A percentile compares a stretch with the other conserved stretches of the same genome.
Evolutionary conservation across 2,113 vertebrate species (phyloP).

Genomic region (Machaerirhynchus nigripectus): DNA sequence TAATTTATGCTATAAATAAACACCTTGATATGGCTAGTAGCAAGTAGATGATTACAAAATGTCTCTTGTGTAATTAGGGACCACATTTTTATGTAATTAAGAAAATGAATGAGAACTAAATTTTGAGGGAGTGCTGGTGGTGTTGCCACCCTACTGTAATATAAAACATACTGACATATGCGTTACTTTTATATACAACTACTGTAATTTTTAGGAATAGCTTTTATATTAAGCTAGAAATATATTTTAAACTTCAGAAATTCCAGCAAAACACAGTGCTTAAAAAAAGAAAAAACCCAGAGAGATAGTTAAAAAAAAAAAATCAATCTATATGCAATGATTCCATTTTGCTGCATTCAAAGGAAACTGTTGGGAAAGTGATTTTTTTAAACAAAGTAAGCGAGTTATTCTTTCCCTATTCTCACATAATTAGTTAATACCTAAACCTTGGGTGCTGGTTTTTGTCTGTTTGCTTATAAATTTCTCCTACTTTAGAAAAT

Average conservation of each 20-base stretch:
- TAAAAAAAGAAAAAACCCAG: not conserved
- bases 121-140: not conserved
- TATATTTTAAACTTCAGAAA: not conserved
- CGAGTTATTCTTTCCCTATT: not conserved
- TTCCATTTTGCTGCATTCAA: not conserved
- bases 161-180: not conserved
- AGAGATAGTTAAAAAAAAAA: not conserved
- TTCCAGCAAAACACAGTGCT: not conserved
- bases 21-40: not conserved
- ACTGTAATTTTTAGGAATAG: not conserved
- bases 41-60: not conserved
- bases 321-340: not conserved
- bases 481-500: not conserved
- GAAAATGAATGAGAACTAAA: slow-evolving; percentile 27
- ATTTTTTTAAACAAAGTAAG: not conserved
- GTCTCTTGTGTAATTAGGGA: slow-evolving; percentile 1
- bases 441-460: not conserved
- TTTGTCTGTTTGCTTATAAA: not conserved
- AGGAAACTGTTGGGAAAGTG: not conserved
- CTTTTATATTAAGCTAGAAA: not conserved
- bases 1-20: slow-evolving; percentile 39
- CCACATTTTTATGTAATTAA: slow-evolving; percentile 46
- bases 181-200: not conserved
- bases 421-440: not conserved
- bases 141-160: not conserved